Conservation (phyloP, 2,888 invertebrate genomes). For the Drosophila percnosoma region DNA sequence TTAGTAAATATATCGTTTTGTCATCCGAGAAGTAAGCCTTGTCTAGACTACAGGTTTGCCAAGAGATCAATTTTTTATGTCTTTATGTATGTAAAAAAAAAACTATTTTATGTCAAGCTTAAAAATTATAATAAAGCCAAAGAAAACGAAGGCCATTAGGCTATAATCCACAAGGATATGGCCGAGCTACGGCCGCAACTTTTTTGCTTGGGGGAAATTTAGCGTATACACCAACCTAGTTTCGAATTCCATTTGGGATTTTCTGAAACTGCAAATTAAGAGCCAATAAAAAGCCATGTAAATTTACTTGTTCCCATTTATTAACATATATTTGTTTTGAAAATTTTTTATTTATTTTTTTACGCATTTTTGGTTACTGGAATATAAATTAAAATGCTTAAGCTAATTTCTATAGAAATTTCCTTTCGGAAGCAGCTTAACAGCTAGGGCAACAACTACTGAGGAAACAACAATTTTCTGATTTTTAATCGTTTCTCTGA, state of each 20-base stretch:
- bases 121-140: constrained; percentile 64
- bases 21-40: constrained; percentile 4
- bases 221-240: background rate
- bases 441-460: background rate
- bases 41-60: background rate
- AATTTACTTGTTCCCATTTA: too few species aligned
- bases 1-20: background rate
- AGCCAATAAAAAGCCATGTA: too few species aligned
- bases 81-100: constrained; percentile 25
- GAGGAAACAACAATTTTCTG: background rate
- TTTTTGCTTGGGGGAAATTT: background rate
- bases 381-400: too few species aligned
- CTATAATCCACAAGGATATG: background rate
- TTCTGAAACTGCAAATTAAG: too few species aligned
- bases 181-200: background rate
- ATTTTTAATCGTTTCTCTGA: background rate
- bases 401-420: background rate
- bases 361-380: too few species aligned
- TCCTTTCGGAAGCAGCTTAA: background rate
- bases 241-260: too few species aligned
- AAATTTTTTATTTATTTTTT: too few species aligned
- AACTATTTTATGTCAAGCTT: constrained; percentile 59
- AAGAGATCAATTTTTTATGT: constrained; percentile 8
- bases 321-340: too few species aligned
- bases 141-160: constrained; percentile 42